Evolutionary conservation across 2,888 invertebrate species (phyloP).

Genomic region (Eretmocerus hayati): DNA sequence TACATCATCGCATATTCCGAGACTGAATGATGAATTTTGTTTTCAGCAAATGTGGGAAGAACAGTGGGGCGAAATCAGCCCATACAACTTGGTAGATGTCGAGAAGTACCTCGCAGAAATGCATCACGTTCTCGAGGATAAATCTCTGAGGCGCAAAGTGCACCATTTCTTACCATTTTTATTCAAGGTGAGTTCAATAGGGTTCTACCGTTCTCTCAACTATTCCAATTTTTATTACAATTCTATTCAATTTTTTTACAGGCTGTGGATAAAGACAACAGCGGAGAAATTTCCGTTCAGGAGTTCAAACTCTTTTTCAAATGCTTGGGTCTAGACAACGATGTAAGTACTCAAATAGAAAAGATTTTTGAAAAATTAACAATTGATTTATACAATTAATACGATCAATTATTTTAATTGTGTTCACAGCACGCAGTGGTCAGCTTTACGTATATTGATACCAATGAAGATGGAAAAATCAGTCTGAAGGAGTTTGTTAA

Average conservation of each 20-base stretch:
- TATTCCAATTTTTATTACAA: background rate
- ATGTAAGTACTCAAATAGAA: slow-evolving; percentile 49
- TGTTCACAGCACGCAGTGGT: slow-evolving; percentile 58
- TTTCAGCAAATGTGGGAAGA: slow-evolving; percentile 70
- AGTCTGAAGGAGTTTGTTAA: slow-evolving; percentile 72
- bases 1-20: too few relatives aligned
- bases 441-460: slow-evolving; percentile 72
- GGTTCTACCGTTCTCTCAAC: background rate
- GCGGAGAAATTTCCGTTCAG: slow-evolving; percentile 69
- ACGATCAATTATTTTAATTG: slow-evolving; percentile 3
- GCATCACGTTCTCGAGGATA: slow-evolving; percentile 74
- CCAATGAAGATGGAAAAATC: slow-evolving; percentile 70
- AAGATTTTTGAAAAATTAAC: background rate
- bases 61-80: slow-evolving; percentile 74
- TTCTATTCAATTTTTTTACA: slow-evolving; percentile 37
- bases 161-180: slow-evolving; percentile 74
- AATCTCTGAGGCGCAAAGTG: slow-evolving; percentile 64
- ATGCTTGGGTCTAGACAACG: slow-evolving; percentile 67
- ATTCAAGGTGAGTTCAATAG: slow-evolving; percentile 59
- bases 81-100: slow-evolving; percentile 74
- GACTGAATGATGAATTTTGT: background rate
- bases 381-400: background rate
- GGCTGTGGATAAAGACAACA: slow-evolving; percentile 77
- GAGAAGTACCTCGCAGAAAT: slow-evolving; percentile 77
- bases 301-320: slow-evolving; percentile 79